Evolutionary conservation across 1,140 invertebrate species (phyloP).

Genomic region (Pemphigus obesinymphae): DNA sequence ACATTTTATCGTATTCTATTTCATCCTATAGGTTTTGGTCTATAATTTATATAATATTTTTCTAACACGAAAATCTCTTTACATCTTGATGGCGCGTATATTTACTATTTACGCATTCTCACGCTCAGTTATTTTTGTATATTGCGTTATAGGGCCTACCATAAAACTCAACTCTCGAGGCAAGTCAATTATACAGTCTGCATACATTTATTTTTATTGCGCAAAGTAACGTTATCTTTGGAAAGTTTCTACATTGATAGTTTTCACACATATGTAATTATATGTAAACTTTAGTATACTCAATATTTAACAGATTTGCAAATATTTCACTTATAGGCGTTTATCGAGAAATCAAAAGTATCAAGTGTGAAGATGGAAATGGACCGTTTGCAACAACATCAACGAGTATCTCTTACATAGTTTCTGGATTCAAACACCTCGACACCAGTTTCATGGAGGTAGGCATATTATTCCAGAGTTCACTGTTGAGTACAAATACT

Average conservation of each 20-base stretch:
- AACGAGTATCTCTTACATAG: conserved; percentile 14
- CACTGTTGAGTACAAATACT: no score
- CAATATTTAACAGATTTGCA: no score
- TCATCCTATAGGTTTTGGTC: no score
- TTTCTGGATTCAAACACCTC: conserved; percentile 21
- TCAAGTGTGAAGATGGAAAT: conserved; percentile 18
- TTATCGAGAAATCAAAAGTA: conserved; percentile 36
- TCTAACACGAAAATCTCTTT: not conserved
- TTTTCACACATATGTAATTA: not conserved
- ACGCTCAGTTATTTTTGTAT: not conserved
- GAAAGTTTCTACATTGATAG: not conserved
- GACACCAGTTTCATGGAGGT: conserved; percentile 23
- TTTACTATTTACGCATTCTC: not conserved
- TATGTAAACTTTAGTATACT: not conserved
- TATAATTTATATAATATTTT: no score
- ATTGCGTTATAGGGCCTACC: not conserved
- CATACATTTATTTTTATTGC: not conserved
- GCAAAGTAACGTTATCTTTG: not conserved
- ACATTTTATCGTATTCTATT: no score
- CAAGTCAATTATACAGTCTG: not conserved
- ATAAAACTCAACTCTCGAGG: not conserved
- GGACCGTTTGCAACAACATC: not conserved
- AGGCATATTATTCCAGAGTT: no score
- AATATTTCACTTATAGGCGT: not conserved
- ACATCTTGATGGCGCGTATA: not conserved